Evolutionary conservation across 2,888 invertebrate species (phyloP), one percentile per base, ranked within the genome.

Genomic region (Aproaerema taeniolella): DNA sequence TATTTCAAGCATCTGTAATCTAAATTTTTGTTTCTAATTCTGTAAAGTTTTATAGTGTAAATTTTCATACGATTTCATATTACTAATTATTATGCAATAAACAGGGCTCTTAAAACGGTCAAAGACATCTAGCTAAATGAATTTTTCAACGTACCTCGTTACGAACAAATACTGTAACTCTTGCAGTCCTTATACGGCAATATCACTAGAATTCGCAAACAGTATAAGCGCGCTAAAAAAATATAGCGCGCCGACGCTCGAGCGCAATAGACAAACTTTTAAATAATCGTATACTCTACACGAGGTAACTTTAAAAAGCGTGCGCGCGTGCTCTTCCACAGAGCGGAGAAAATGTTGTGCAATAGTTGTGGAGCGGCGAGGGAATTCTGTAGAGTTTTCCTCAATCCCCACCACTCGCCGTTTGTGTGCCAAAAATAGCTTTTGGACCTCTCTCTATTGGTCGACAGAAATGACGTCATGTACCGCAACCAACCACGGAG

Each of bases 391-490:
- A 67, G 66, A 52, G 62, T 81, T 81, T 83, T 81, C 78, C 74
- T 72, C 64, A 53, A 65, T 66, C 79, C 86, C 85, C 75, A 57
- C 77, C 58, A 61, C 54, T 53, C 49, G 53, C 55, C 50, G 17
- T 60, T 65, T 55, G 49, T 52, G 65, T 74, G 82, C 86, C 85
- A 86, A 80, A 86, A 86, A 86, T 86, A 86, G 49, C 64, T 56
- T 45, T 26, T 26, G 51, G 41, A 34, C 12, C 4, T 28, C 25
- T 33, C 37, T 48, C 55, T 46, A 80, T 86, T 86, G 81, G 86
- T 38, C 41, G 35, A 5, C 41, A 31, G 2, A 43, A 42, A 74
- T 86, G 82, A 82, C 86, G 85, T 78, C 74, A 72, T 67, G 58
- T 48, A 26, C 2, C 31, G 28, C 9, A 53, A 49, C 85, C 85